Base-by-base conservation (phyloP, 2,888 invertebrate genomes). In the Strigamia crassipes region DNA sequence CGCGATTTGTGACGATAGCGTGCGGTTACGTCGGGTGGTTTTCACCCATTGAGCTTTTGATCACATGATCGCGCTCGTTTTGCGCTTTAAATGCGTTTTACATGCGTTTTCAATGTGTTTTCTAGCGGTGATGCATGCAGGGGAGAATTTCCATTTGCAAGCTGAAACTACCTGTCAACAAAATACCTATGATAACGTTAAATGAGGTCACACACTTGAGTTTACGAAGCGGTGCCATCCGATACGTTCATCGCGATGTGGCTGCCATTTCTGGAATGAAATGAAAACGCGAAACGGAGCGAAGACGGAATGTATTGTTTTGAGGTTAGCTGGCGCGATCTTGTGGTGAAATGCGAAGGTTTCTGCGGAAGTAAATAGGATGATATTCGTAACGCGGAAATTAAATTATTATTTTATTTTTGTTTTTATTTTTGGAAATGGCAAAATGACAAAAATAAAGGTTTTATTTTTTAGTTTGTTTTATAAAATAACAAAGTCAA, bases 181-280 rank as follows among this genome's bases (percentile, higher is more conserved):
- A 66, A 46, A 66, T 66, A 66, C 61, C 61, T 66, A 66, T 12
- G 61, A 66, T 66, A 66, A 12, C 0, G 21, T 21, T 66, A 66
- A 66, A 66, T 66, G 61, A 66, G 61, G 61, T 66, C 61, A 66
- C 61, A 66, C 61, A 66, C 61, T 66, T 66, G 61, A 66, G 61
- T 66, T 66, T 66, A 66, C 21, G 61, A 18, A 66, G 61, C 21
- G 61, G 61, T 66, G 61, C 61, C 61, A 66, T 66, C 61, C 61
- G 61, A 66, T 23, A 66, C 23, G 61, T 23, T 66, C 61, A 66
- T 66, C 61, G 18, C 21, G 61, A 66, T 23, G 8, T 66, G 61
- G 23, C 61, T 23, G 61, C 61, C 61, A 66, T 66, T 66, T 23
- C 61, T 21, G 10, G 18, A 66, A 21, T 66, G 61, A 23, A 5